These are phyloP conservation scores for Dermochelys coriacea DNA, from an alignment of 2,797 vertebrate species.

Conservation along the genomic window DNA sequence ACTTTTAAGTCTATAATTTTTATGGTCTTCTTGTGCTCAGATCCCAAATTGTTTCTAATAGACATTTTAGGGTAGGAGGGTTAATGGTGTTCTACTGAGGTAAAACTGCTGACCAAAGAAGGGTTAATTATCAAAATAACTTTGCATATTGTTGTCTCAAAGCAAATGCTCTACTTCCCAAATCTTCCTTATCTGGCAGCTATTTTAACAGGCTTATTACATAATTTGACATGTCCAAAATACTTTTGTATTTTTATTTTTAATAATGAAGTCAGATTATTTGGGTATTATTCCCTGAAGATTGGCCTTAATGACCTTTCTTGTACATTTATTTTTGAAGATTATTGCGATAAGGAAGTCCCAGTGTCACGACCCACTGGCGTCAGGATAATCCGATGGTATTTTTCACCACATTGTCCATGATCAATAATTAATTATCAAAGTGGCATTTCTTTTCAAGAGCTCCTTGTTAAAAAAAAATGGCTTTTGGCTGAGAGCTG, in stretches of 20 bases:
- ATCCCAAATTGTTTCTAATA: constrained; percentile 80
- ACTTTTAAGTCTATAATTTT: constrained; percentile 82
- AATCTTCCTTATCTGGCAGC: constrained; percentile 4
- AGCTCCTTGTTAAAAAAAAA: constrained; percentile 89
- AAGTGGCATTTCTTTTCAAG: constrained; percentile 91
- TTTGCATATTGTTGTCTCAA: constrained; percentile 58
- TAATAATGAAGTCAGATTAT: constrained; percentile 29
- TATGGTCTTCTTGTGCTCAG: constrained; percentile 67
- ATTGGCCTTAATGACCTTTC: constrained; percentile 64
- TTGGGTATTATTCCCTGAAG: constrained; percentile 29
- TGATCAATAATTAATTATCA: constrained; percentile 99
- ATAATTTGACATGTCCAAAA: background rate
- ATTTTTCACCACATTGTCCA: constrained; percentile 88
- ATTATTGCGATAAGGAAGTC: constrained; percentile 89
- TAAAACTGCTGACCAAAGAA: constrained; percentile 73
- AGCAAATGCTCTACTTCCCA: constrained; percentile 18
- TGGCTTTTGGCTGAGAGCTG: constrained; percentile 93
- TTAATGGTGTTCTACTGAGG: constrained; percentile 76
- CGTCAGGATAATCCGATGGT: constrained; percentile 91
- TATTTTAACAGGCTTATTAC: background rate
- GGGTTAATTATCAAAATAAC: constrained; percentile 80
- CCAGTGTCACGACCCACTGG: constrained; percentile 89
- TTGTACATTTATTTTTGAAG: constrained; percentile 69
- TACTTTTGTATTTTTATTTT: constrained; percentile 31
- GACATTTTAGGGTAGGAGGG: constrained; percentile 69